Evolutionary conservation across 2,888 invertebrate genomes (phyloP), one percentile per base, ranked within the genome.

Genomic region (Parnassius apollo): DNA sequence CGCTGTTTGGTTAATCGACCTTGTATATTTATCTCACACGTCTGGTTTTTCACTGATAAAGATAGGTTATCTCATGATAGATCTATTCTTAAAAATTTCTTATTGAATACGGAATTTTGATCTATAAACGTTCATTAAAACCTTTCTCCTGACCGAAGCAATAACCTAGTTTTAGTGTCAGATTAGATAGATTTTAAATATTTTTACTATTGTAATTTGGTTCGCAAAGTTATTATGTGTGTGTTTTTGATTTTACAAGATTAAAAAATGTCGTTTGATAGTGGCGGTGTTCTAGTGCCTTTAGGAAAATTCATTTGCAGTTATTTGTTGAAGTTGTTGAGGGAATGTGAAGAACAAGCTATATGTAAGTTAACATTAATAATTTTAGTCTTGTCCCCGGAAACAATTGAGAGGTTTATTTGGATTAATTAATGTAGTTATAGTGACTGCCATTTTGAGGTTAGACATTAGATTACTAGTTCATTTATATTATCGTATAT

Each of bases 211-310:
- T 35, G 35, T 7, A 7, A 35, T 35, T 7, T 35, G 35, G 35
- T 35, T 35, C 35, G 13, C 9, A 44, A 44, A 9, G 10, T 49
- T 44, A 2, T 50, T 50, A 49, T 50, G 55, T 51, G 61, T 56
- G 44, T 22, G 42, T 44, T 46, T 45, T 59, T 48, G 12, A 12
- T 59, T 44, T 25, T 35, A 35, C 35, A 35, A 35, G 4, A 7
- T 35, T 35, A n/a, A 42, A 51, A 52, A 51, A 61, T 61, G 57
- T 25, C 48, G 7, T 52, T 12, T 10, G 52, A 61, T 22, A 51
- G 83, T 73, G 86, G 79, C 18, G 83, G 88, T 13, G 53, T 81
- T 9, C 55, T 89, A 51, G 63, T 86, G 61, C 77, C 83, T 1
- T 50, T 79, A 11, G 85, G 80, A 7, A 86, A 72, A 73, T 57